A percentile compares a stretch with the other conserved stretches of the same genome.
These are phyloP conservation scores for Chamaea fasciata DNA, from an alignment of 2,113 vertebrate species.

Conservation along the genomic window DNA sequence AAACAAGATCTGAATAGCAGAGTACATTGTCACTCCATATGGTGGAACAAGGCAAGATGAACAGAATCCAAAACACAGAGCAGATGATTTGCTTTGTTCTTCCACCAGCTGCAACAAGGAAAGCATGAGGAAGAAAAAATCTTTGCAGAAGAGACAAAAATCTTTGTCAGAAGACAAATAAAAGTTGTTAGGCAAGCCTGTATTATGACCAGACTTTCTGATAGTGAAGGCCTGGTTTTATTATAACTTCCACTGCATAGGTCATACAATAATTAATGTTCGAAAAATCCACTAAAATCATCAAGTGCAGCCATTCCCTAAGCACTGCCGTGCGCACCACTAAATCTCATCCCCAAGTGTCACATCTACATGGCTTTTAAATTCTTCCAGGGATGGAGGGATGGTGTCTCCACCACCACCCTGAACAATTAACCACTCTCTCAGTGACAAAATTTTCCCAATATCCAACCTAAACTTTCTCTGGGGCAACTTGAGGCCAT, in stretches of 20 bases:
- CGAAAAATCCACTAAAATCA: not conserved
- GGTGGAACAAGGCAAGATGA: not conserved
- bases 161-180: not conserved
- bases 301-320: not conserved
- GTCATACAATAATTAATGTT: not conserved
- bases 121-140: not conserved
- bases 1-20: not conserved
- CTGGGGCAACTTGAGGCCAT: rapidly evolving
- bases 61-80: not conserved
- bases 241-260: not conserved
- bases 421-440: not conserved
- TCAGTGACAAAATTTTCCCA: not conserved
- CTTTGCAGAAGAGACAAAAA: not conserved
- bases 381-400: not conserved
- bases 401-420: not conserved
- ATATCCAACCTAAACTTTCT: not conserved
- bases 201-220: not conserved
- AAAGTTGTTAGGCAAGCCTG: not conserved
- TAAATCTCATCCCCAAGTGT: not conserved
- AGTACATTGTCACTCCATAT: slow-evolving; percentile 8
- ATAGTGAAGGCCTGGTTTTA: not conserved
- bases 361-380: not conserved
- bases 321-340: not conserved
- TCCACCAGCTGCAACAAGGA: not conserved
- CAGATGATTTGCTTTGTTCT: not conserved